Evolutionary conservation across 2,113 vertebrate species (phyloP).

Genomic region (Oophaga pumilio): DNA sequence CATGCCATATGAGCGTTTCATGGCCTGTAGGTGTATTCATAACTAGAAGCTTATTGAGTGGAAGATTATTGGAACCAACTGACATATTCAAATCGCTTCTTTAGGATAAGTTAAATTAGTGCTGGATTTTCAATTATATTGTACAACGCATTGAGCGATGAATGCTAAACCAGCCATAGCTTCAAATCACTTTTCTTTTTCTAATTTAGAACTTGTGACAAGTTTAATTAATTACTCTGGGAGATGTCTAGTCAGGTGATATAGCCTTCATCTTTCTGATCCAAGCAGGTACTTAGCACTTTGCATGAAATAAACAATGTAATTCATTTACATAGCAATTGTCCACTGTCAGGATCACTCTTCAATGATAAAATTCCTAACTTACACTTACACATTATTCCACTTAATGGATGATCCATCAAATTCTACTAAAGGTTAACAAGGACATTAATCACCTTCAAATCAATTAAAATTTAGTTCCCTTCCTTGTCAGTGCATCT

Average conservation of each 20-base stretch:
- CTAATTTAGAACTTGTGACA: slow-evolving; percentile 28
- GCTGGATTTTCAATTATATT: slow-evolving; percentile 3
- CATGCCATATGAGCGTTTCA: neutral
- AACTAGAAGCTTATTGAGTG: slow-evolving; percentile 10
- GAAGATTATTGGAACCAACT: neutral
- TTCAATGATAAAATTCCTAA: slow-evolving; percentile 18
- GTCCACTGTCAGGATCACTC: neutral
- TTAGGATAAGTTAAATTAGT: neutral
- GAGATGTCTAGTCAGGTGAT: slow-evolving; percentile 29
- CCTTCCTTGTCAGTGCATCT: neutral
- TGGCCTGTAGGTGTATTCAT: neutral
- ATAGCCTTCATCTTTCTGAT: slow-evolving; percentile 8
- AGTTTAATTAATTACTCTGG: slow-evolving; percentile 34
- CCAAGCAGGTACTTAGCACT: neutral
- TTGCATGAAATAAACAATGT: slow-evolving; percentile 36
- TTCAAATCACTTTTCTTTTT: slow-evolving; percentile 1
- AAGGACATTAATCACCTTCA: slow-evolving; percentile 39
- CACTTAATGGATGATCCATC: slow-evolving; percentile 31
- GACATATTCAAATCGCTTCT: neutral
- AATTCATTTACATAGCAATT: neutral
- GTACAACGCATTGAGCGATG: slow-evolving; percentile 1
- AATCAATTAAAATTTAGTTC: slow-evolving; percentile 33
- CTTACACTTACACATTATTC: slow-evolving; percentile 3
- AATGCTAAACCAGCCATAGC: slow-evolving; percentile 19
- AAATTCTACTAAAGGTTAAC: slow-evolving; percentile 36